Evolutionary conservation across 1,140 invertebrate genomes (phyloP), one percentile per base, ranked within the genome.

Genomic region (Aphelenchoides besseyi): DNA sequence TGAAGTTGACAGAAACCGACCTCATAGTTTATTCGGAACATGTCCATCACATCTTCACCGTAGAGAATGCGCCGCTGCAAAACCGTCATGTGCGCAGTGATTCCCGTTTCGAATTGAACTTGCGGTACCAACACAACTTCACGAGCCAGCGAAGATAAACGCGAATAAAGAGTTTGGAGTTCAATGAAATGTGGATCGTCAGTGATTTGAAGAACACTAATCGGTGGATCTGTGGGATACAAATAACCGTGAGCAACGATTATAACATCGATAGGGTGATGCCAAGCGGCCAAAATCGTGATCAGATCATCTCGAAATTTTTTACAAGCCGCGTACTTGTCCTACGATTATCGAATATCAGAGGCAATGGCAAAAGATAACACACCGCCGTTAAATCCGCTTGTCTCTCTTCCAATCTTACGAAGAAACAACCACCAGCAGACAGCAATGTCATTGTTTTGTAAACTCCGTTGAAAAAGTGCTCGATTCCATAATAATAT

Each of bases 401-500:
- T 48, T 48, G 12, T 23, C 41, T 12, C 41, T 48, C 41, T 23
- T 16, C 41, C 12, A 48, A 23, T 23, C 41, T 12, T 23, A 48
- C 41, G 41, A 48, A 23, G 12, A 48, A 16, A 23, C 41, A 48
- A 23, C 41, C 41, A 23, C 41, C 41, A 12, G 41, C 41, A 12
- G 41, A 48, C 41, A 48, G 41, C 41, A 48, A 23, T 23, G 41
- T 48, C 12, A 48, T 12, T 12, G 12, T 12, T 12, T 23, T 12
- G 41, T 48, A 48, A 23, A 48, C 41, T 12, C 41, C 41, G 12
- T 23, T 12, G 23, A 48, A 48, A 23, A 48, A 48, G 41, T 48
- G 41, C 41, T 48, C 41, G 41, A 48, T 48, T 48, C 41, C 41
- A 23, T 48, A 48, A 48, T 48, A 48, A 48, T 48, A 48, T 12